These are phyloP conservation scores for Muscicapa striata DNA, from an alignment of 2,797 vertebrate species.

Conservation along the genomic window DNA sequence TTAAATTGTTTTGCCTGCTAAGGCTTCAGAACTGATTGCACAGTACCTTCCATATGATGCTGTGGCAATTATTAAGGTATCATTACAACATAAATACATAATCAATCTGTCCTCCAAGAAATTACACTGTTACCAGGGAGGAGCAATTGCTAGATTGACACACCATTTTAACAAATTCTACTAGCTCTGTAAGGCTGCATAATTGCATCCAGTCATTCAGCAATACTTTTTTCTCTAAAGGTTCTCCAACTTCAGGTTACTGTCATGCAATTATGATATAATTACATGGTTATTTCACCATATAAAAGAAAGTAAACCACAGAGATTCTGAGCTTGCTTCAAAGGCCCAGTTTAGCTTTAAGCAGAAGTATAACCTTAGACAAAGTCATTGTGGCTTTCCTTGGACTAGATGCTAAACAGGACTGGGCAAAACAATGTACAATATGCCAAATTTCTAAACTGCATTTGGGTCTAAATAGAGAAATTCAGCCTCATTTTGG, in stretches of 20 bases:
- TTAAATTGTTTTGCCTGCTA: not conserved
- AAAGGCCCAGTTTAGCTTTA: not conserved
- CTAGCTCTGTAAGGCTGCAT: not conserved
- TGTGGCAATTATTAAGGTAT: not conserved
- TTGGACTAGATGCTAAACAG: not conserved
- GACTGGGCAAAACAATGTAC: not conserved
- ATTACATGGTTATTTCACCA: conserved; percentile 34
- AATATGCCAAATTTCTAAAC: not conserved
- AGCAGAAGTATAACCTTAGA: not conserved
- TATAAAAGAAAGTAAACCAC: conserved; percentile 8
- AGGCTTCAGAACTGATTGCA: not conserved
- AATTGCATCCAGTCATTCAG: not conserved
- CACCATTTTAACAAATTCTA: not conserved
- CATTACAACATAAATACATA: not conserved
- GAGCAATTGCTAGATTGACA: not conserved
- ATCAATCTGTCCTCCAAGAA: not conserved
- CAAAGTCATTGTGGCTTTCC: not conserved
- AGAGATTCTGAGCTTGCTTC: not conserved
- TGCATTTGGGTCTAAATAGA: not conserved
- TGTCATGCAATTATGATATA: not conserved
- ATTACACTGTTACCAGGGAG: not conserved
- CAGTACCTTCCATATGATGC: not conserved
- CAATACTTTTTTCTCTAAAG: not conserved
- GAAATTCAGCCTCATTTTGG: not conserved
- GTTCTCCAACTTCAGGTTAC: not conserved